phyloP scores from a whole-genome alignment of 2,888 invertebrate genomes.

The Nomada fucata region DNA sequence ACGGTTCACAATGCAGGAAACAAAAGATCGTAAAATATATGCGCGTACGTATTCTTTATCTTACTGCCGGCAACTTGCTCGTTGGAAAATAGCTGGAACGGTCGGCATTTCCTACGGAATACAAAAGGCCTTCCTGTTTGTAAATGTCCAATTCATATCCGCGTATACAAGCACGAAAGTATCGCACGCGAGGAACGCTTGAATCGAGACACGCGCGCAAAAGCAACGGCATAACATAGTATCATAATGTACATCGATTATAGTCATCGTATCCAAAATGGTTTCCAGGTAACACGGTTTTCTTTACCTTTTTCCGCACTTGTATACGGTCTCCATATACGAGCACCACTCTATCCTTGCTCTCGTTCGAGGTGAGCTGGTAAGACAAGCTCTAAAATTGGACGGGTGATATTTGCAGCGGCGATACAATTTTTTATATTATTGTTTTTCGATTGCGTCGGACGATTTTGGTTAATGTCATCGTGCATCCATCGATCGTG shows the following conservation, averaged over 20 bases:
- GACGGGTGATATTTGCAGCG: conserved; percentile 40
- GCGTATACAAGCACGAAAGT: background rate
- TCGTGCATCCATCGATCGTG: conserved; percentile 44
- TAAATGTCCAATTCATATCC: background rate
- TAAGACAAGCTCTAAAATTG: conserved; percentile 83
- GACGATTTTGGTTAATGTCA: conserved; percentile 27
- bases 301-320: conserved; percentile 85
- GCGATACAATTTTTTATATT: conserved; percentile 27
- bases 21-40: no score
- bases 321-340: conserved; percentile 85
- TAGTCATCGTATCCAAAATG: conserved; percentile 60
- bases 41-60: no score
- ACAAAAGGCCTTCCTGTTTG: background rate
- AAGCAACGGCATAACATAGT: conserved; percentile 37
- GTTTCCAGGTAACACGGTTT: conserved; percentile 63
- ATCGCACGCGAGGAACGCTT: conserved; percentile 8
- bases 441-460: background rate
- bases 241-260: conserved; percentile 44
- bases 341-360: conserved; percentile 85
- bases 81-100: no score
- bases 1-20: no score
- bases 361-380: conserved; percentile 84
- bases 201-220: conserved; percentile 22
- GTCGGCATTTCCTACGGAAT: no score
- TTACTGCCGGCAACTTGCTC: no score